These are phyloP conservation scores for Microctenopoma steveboyesi DNA, from an alignment of 2,797 vertebrate genomes.

Conservation along the genomic window DNA sequence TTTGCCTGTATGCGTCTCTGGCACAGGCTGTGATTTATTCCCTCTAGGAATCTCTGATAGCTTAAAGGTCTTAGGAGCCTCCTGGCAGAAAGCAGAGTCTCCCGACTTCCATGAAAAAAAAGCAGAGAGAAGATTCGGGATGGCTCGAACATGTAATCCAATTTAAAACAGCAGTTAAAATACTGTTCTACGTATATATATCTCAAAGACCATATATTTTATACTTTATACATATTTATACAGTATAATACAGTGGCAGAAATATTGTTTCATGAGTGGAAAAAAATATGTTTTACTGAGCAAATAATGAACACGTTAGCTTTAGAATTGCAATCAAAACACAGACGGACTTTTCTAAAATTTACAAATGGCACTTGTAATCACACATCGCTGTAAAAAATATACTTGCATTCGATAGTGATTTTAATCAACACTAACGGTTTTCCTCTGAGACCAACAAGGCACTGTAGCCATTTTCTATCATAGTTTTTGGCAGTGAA, in stretches of 20 bases:
- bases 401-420: slow-evolving; percentile 72
- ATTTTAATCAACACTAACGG: slow-evolving; percentile 50
- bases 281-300: slow-evolving; percentile 41
- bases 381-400: slow-evolving; percentile 71
- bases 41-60: slow-evolving; percentile 72
- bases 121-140: slow-evolving; percentile 34
- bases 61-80: slow-evolving; percentile 74
- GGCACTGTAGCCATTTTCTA: slow-evolving; percentile 74
- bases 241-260: slow-evolving; percentile 74
- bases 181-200: slow-evolving; percentile 66
- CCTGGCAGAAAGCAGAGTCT: slow-evolving; percentile 63
- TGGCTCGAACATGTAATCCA: slow-evolving; percentile 57
- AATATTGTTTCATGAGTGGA: slow-evolving; percentile 46
- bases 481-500: slow-evolving; percentile 71
- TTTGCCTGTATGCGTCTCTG: slow-evolving; percentile 67
- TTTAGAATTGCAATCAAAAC: slow-evolving; percentile 43
- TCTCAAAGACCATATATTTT: slow-evolving; percentile 62
- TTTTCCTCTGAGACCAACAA: slow-evolving; percentile 76
- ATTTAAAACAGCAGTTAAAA: slow-evolving; percentile 72
- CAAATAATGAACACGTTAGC: slow-evolving; percentile 49
- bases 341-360: slow-evolving; percentile 43
- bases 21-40: slow-evolving; percentile 75
- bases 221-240: slow-evolving; percentile 74
- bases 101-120: slow-evolving; percentile 42
- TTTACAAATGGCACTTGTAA: slow-evolving; percentile 53